These are phyloP conservation scores for Ceratina australensis DNA, from an alignment of 1,140 invertebrate genomes.

Conservation along the genomic window DNA sequence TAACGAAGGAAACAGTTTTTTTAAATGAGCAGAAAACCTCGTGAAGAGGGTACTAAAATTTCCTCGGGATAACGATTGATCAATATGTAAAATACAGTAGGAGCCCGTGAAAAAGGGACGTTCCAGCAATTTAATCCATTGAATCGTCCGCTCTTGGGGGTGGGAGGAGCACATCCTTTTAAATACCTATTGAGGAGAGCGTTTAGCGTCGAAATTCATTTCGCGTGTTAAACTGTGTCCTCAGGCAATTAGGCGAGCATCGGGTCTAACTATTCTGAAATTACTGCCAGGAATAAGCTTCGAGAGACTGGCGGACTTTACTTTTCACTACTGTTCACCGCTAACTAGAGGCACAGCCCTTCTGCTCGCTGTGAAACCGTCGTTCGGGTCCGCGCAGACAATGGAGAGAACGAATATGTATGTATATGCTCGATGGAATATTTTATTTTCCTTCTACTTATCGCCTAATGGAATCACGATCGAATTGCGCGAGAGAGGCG, in stretches of 20 bases:
- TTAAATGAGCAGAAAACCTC: neutral
- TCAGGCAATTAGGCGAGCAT: conserved; percentile 18
- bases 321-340: conserved; percentile 4
- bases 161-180: neutral
- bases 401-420: conserved; percentile 22
- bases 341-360: neutral
- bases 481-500: neutral
- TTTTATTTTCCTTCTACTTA: conserved; percentile 57
- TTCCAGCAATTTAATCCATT: neutral
- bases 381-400: neutral
- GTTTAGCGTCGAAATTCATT: conserved; percentile 23
- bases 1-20: too few relatives aligned
- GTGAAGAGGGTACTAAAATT: neutral
- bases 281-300: conserved; percentile 12
- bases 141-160: neutral
- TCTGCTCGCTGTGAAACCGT: neutral
- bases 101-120: neutral
- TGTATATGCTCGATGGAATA: conserved; percentile 34
- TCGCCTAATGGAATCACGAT: conserved; percentile 58
- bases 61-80: too few relatives aligned
- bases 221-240: neutral
- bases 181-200: conserved; percentile 62
- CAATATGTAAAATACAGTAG: too few relatives aligned
- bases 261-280: conserved; percentile 8
- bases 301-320: neutral